Conservation (phyloP, 2,113 vertebrate species). For the Deroptyus accipitrinus region DNA sequence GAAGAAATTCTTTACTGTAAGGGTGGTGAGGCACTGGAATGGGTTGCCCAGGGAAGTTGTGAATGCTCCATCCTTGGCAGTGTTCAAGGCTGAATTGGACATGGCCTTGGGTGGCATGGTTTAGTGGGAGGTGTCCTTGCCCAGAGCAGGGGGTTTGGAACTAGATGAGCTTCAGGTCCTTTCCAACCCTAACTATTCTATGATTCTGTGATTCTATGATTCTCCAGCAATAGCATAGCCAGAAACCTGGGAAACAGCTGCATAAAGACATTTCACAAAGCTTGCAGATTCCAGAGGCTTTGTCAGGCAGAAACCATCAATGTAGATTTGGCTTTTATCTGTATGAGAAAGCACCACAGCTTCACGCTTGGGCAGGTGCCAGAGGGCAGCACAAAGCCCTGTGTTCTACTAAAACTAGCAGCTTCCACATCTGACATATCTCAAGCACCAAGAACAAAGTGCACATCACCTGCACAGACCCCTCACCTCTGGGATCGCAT, state of each 20-base stretch:
- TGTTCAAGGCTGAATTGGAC: no score
- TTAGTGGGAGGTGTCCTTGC: no score
- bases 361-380: neutral
- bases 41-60: no score
- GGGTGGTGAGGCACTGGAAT: no score
- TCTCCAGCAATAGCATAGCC: neutral
- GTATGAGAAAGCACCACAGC: neutral
- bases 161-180: no score
- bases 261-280: neutral
- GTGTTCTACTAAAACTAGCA: neutral
- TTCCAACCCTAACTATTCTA: no score
- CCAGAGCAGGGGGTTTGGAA: no score
- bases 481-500: fast-evolving
- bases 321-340: neutral
- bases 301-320: neutral
- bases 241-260: neutral
- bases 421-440: neutral
- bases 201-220: no score
- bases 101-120: no score
- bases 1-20: no score
- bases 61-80: no score
- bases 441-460: no score
- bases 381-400: neutral
- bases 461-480: fast-evolving
- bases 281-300: neutral